A percentile compares a stretch with the other conserved stretches of the same genome.
phyloP scores from a whole-genome alignment of 2,888 invertebrate genomes.

The Lasioglossum leucozonium region DNA sequence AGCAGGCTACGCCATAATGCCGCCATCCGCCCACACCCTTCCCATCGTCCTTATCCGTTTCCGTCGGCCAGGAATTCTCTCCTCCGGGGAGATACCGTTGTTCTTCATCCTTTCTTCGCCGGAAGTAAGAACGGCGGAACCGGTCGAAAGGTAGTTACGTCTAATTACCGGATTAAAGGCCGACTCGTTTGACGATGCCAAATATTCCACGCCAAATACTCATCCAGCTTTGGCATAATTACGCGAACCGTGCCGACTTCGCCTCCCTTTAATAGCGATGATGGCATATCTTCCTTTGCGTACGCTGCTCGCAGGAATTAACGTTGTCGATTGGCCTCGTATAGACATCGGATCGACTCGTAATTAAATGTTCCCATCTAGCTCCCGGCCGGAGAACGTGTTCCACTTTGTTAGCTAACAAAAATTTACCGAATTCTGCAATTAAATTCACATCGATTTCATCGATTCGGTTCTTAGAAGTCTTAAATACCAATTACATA shows the following conservation, averaged over 20 bases:
- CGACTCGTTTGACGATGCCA: slow-evolving; percentile 14
- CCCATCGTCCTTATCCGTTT: slow-evolving; percentile 50
- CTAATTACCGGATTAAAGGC: slow-evolving; percentile 49
- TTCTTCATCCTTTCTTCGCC: slow-evolving; percentile 35
- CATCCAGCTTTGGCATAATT: not conserved
- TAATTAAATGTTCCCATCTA: not conserved
- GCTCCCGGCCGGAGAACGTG: not conserved
- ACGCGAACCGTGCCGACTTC: not conserved
- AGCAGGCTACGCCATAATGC: slow-evolving; percentile 65
- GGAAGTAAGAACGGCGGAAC: not conserved
- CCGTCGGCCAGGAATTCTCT: slow-evolving; percentile 28
- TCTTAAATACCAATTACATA: not conserved
- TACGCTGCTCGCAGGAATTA: not conserved
- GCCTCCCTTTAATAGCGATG: not conserved
- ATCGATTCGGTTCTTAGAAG: not conserved
- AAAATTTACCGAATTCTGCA: not conserved
- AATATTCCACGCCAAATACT: not conserved
- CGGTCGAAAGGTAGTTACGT: slow-evolving; percentile 4
- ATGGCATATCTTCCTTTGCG: not conserved
- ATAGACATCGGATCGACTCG: not conserved
- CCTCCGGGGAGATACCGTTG: slow-evolving; percentile 20
- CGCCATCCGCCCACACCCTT: slow-evolving; percentile 32
- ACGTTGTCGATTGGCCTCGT: not conserved
- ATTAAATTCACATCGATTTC: not conserved
- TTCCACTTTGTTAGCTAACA: not conserved